phyloP scores from a whole-genome alignment of 2,797 vertebrate species.

The Schizopygopsis pylzovi region DNA sequence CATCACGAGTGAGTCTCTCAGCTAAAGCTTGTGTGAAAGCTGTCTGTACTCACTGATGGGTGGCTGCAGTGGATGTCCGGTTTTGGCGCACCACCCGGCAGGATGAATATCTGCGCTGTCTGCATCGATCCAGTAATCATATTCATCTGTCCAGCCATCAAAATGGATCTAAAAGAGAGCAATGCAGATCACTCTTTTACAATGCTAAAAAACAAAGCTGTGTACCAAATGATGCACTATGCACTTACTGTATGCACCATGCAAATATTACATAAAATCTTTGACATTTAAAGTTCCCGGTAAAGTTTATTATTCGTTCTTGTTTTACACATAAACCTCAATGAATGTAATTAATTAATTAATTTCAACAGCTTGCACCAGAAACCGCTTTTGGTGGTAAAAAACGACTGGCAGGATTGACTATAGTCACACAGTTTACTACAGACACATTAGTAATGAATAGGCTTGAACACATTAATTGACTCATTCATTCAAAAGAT shows the following conservation, averaged over 20 bases:
- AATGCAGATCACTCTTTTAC: not conserved
- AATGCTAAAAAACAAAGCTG: not conserved
- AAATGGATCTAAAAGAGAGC: slow-evolving; percentile 80
- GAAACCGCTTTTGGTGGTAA: not conserved
- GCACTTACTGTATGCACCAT: not conserved
- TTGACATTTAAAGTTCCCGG: not conserved
- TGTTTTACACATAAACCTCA: not conserved
- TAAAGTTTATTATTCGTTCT: not conserved
- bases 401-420: no score
- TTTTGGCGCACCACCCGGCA: slow-evolving; percentile 85
- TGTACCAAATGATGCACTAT: not conserved
- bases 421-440: no score
- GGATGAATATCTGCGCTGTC: slow-evolving; percentile 80
- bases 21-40: not conserved
- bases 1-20: not conserved
- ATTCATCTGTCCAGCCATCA: slow-evolving; percentile 86
- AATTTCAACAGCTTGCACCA: not conserved
- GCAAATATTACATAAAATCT: not conserved
- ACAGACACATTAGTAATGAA: no score
- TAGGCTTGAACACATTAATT: not conserved
- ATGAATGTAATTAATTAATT: not conserved
- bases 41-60: slow-evolving; percentile 80
- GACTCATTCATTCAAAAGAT: not conserved
- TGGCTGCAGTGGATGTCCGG: slow-evolving; percentile 83
- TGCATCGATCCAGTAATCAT: slow-evolving; percentile 86